These are phyloP conservation scores for Siniperca chuatsi DNA, from an alignment of 2,113 vertebrate species.

Conservation along the genomic window DNA sequence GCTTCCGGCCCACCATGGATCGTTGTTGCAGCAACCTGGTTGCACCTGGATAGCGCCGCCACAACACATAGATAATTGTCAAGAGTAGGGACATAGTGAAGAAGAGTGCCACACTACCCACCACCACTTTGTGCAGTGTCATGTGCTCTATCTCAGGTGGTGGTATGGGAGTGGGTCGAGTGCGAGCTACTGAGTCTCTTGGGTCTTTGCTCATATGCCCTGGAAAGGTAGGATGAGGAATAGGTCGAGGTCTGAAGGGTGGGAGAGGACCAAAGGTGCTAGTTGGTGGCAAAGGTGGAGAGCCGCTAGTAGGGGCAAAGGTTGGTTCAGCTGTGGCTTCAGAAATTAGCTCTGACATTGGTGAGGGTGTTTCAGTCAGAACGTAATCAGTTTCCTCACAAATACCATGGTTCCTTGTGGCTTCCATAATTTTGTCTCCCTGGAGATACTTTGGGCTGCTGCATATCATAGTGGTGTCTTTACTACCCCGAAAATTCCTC, in stretches of 20 bases:
- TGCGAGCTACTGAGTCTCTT: conserved; percentile 67
- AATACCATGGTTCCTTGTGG: conserved; percentile 91
- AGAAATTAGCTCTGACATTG: conserved; percentile 77
- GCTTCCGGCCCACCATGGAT: conserved; percentile 92
- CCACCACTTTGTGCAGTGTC: conserved; percentile 97
- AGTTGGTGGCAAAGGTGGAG: conserved; percentile 68
- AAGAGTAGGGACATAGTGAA: conserved; percentile 94
- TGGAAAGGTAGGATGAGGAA: conserved; percentile 89
- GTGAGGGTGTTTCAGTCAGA: conserved; percentile 79
- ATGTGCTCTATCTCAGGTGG: conserved; percentile 94
- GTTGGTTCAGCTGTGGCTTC: conserved; percentile 80
- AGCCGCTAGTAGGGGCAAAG: conserved; percentile 86
- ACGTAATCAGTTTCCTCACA: conserved; percentile 88
- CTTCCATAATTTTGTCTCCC: conserved; percentile 96
- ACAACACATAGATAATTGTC: conserved; percentile 95
- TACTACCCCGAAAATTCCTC: conserved; percentile 95
- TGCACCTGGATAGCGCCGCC: conserved; percentile 95
- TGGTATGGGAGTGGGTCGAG: conserved; percentile 80
- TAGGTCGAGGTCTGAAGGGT: conserved; percentile 85
- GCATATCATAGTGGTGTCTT: conserved; percentile 98
- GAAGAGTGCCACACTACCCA: conserved; percentile 96
- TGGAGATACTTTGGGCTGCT: conserved; percentile 96
- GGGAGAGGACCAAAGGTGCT: conserved; percentile 81
- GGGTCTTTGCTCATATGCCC: conserved; percentile 83
- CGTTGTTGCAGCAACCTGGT: conserved; percentile 94